phyloP scores from a whole-genome alignment of 23 tunicate genomes.

The Halocynthia roretzi region DNA sequence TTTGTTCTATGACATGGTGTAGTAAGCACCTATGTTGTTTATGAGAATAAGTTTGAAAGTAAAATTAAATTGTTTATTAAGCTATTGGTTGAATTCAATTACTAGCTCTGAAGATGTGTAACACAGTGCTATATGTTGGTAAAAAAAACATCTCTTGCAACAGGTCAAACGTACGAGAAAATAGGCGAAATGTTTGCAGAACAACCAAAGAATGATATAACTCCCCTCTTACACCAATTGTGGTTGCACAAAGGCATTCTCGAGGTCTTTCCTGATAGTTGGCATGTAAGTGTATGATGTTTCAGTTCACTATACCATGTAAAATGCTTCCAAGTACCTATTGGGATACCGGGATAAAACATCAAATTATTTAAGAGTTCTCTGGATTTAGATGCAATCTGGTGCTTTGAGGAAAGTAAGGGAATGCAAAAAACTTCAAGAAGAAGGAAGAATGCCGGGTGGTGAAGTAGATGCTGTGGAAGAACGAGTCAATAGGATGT shows the following conservation, averaged over 20 bases:
- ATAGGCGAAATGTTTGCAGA: constrained; percentile 25
- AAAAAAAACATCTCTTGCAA: not conserved
- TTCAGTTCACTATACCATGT: not conserved
- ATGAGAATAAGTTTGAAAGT: no score
- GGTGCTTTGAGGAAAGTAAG: constrained; percentile 85
- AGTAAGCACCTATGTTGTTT: no score
- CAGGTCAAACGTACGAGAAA: constrained; percentile 41
- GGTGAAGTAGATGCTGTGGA: constrained; percentile 71
- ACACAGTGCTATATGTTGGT: not conserved
- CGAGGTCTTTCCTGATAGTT: constrained; percentile 77
- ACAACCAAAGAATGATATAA: constrained; percentile 26
- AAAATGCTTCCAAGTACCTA: not conserved
- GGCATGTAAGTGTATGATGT: constrained; percentile 60
- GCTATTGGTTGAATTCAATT: no score
- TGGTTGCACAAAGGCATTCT: constrained; percentile 54
- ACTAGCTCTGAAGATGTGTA: no score
- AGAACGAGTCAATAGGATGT: constrained; percentile 62
- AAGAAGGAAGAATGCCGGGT: constrained; percentile 73
- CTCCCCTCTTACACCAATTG: constrained; percentile 15
- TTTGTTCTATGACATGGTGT: no score
- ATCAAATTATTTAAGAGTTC: no score
- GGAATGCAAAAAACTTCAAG: constrained; percentile 69
- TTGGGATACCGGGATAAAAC: not conserved
- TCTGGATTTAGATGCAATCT: constrained; percentile 51
- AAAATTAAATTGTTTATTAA: no score